Conservation (phyloP, 2,113 vertebrate genomes). For the Rhinopithecus roxellana region DNA sequence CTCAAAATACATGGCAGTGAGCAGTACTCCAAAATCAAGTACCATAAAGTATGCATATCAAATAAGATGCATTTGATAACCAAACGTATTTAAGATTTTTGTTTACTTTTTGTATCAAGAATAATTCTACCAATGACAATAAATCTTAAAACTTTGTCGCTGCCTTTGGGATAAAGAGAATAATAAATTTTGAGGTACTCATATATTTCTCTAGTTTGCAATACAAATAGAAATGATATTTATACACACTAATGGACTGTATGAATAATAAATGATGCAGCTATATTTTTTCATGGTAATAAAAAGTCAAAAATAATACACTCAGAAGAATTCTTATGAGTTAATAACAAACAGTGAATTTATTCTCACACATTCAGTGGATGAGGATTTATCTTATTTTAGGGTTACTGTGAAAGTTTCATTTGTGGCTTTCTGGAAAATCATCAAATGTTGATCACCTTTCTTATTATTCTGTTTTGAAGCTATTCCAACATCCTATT, state of each 20-base stretch:
- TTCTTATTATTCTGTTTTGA: slow-evolving; percentile 15
- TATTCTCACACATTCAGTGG: not conserved
- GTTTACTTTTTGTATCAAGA: not conserved
- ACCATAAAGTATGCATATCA: not conserved
- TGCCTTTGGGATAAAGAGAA: not conserved
- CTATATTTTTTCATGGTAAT: slow-evolving; percentile 11
- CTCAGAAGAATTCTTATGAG: slow-evolving; percentile 10
- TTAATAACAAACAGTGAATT: slow-evolving; percentile 30
- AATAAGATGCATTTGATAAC: slow-evolving; percentile 2
- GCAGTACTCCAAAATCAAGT: not conserved
- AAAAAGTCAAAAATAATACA: slow-evolving; percentile 38
- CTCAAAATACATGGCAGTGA: not conserved
- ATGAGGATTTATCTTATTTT: slow-evolving; percentile 32
- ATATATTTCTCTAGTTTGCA: not conserved
- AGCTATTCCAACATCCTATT: not conserved
- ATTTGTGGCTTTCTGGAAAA: slow-evolving; percentile 14
- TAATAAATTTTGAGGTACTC: not conserved
- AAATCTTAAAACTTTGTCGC: not conserved
- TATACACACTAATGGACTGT: not conserved
- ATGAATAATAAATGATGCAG: slow-evolving; percentile 23
- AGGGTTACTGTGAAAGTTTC: not conserved
- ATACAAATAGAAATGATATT: slow-evolving; percentile 29
- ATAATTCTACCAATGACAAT: not conserved
- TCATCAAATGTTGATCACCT: not conserved
- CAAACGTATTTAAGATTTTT: slow-evolving; percentile 3